Conservation (phyloP, 23 tunicate genomes). For the Trididemnum miniatum region DNA sequence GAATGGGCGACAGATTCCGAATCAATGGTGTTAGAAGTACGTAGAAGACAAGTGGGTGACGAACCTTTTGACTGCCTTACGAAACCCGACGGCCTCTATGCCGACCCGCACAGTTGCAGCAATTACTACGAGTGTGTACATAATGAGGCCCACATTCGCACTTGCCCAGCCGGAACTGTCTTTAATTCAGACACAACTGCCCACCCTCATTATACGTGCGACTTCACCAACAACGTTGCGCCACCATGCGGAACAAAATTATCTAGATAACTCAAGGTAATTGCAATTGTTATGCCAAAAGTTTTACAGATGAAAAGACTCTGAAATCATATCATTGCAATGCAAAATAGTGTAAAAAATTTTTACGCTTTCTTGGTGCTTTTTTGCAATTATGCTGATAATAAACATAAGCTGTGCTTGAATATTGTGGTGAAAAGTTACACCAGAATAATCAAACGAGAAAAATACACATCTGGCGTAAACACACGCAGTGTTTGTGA, state of each 20-base stretch:
- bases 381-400: too few species aligned
- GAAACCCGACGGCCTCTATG: constrained; percentile 24
- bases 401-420: too few species aligned
- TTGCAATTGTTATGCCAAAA: too few species aligned
- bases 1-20: constrained; percentile 59
- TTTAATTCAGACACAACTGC: background rate
- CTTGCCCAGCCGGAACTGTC: constrained; percentile 32
- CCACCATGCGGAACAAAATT: constrained; percentile 41
- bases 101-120: constrained; percentile 31
- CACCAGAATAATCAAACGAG: too few species aligned
- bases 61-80: constrained; percentile 23
- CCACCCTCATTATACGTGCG: background rate
- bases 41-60: background rate
- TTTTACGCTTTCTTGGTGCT: too few species aligned
- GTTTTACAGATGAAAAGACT: too few species aligned
- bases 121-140: constrained; percentile 36
- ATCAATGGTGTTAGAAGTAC: constrained; percentile 26
- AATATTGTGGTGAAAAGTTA: too few species aligned
- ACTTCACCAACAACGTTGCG: constrained; percentile 14
- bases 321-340: too few species aligned
- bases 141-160: background rate
- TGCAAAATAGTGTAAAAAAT: too few species aligned
- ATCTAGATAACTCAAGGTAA: background rate
- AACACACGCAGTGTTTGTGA: too few species aligned
- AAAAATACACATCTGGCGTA: too few species aligned